Conservation (phyloP, 2,888 invertebrate genomes). For the Pollenia griseotomentosa region DNA sequence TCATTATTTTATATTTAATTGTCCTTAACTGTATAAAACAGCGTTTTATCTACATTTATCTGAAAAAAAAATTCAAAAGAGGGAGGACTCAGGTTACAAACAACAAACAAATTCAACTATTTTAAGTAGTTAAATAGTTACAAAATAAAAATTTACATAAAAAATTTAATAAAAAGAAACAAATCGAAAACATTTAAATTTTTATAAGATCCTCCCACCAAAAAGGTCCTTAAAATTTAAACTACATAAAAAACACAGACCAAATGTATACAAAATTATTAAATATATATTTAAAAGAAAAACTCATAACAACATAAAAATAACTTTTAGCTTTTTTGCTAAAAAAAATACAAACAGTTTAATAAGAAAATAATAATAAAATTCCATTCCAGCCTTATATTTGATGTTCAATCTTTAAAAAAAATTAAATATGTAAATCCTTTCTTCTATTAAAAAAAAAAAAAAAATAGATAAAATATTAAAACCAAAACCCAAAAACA, state of each 20-base stretch:
- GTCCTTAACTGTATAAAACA: constrained; percentile 26
- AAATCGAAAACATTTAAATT: too few relatives aligned
- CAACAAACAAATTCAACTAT: constrained; percentile 60
- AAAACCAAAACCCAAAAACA: constrained; percentile 22
- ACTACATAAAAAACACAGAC: constrained; percentile 43
- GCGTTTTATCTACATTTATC: constrained; percentile 48
- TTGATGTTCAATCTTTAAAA: constrained; percentile 67
- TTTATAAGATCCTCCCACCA: constrained; percentile 67
- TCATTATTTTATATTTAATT: constrained; percentile 41
- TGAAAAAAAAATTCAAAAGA: constrained; percentile 2
- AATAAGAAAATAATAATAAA: constrained; percentile 22
- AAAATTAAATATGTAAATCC: constrained; percentile 22
- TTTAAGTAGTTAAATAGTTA: constrained; percentile 67
- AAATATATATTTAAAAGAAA: constrained; percentile 9
- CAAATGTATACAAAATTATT: constrained; percentile 57
- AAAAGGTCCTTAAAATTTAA: constrained; percentile 50
- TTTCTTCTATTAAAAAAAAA: constrained; percentile 32
- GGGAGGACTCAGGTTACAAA: constrained; percentile 71
- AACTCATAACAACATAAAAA: constrained; percentile 7
- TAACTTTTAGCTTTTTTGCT: constrained; percentile 61
- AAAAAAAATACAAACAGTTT: constrained; percentile 35
- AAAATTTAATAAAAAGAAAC: neutral
- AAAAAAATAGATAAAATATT: constrained; percentile 53
- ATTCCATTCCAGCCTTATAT: constrained; percentile 73
- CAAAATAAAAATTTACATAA: constrained; percentile 41